Base-by-base conservation (phyloP, 2,888 invertebrate species). In the Drosophila ochracea region DNA sequence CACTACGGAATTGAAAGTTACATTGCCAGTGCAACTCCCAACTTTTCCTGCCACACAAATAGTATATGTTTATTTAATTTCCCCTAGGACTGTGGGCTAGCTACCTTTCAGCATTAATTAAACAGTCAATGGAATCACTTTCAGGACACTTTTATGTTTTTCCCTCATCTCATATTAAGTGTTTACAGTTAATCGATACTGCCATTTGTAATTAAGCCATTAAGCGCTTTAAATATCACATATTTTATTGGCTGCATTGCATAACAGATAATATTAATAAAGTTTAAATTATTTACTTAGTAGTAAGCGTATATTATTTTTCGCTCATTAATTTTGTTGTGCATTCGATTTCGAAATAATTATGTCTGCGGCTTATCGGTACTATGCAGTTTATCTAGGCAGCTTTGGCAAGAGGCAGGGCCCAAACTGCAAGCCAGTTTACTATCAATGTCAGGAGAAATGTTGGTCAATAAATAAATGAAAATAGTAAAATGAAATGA, bases 1-100 rank as follows among this genome's bases (percentile, higher is more conserved):
- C 97, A 97, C 97, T 97, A 97, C 97, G 97, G 97, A 97, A 97
- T 97, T 97, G 97, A 97, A 95, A 96, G 87, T 86, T 86, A 85
- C 85, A 61, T 63, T 76, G 76, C 83, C 84, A 30, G 59, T 53
- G 13, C 43, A 21, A 47, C 21, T 31, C n/a, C 9, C 19, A 37
- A 31, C 21, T 33, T 33, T 41, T 19, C 10, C 13, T 2, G 21
- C 13, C 39, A 10, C 21, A 25, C 53, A 43, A 37, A 37, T 37
- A 4, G 16, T 28, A 39, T 30, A 57, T 57, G 13, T 30, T 3
- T 37, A 55, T 55, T 35, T 54, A 31, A 68, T 60, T 43, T 31
- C 47, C 41, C 4, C 54, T 52, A 4, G 55, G 28, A 28, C 25
- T 55, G 25, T 10, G 41, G 55, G 30, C 41, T 35, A 59, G 33